Evolutionary conservation across 2,888 invertebrate genomes (phyloP).

Genomic region (Antheraea assamensis): DNA sequence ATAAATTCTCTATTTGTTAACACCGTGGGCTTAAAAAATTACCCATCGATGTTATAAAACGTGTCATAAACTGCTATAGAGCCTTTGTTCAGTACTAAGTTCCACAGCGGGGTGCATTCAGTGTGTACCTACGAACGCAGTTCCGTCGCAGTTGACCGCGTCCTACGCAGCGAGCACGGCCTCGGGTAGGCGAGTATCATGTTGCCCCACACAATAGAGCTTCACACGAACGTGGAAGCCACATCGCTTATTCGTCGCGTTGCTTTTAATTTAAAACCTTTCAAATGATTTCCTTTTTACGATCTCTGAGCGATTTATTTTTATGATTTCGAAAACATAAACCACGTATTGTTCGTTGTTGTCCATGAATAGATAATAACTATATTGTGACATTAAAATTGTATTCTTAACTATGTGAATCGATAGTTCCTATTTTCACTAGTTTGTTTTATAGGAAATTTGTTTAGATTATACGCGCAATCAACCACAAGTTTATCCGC

Average conservation of each 20-base stretch:
- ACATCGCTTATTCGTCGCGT: conserved; percentile 40
- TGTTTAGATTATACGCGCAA: neutral
- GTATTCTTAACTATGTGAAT: neutral
- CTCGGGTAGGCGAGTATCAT: conserved; percentile 47
- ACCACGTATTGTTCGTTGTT: neutral
- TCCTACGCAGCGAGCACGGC: conserved; percentile 56
- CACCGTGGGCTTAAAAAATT: conserved; percentile 23
- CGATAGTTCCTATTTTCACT: neutral
- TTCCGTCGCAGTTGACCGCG: conserved; percentile 65
- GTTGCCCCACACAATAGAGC: conserved; percentile 58
- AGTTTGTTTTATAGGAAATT: neutral
- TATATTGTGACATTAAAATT: conserved; percentile 7
- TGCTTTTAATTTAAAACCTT: conserved; percentile 12
- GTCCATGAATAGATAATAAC: neutral
- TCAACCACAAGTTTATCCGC: neutral
- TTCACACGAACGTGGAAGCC: conserved; percentile 43
- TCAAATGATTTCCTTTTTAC: conserved; percentile 7
- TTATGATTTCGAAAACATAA: neutral
- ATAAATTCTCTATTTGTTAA: conserved; percentile 8
- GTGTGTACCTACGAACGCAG: conserved; percentile 38
- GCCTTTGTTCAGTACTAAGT: conserved; percentile 35
- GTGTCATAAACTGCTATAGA: conserved; percentile 33
- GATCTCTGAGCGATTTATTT: neutral
- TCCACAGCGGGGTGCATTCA: conserved; percentile 36
- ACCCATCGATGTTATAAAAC: conserved; percentile 37